phyloP scores from a whole-genome alignment of 1,140 invertebrate species.

The Telenomus remus region DNA sequence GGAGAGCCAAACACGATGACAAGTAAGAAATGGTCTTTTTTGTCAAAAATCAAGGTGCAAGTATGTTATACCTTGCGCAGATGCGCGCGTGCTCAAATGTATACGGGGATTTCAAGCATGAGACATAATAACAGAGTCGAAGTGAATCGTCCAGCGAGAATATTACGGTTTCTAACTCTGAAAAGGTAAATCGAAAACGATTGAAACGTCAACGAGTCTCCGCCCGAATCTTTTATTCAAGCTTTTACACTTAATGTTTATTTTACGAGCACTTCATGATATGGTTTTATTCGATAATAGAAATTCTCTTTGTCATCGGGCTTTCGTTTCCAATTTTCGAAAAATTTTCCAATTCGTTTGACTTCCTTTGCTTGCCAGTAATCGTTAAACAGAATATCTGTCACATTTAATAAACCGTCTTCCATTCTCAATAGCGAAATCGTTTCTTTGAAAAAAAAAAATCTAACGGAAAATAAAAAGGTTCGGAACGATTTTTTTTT shows the following conservation, averaged over 20 bases:
- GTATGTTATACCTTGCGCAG: conserved; percentile 29
- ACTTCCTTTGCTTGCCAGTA: conserved; percentile 25
- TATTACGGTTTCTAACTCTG: conserved; percentile 53
- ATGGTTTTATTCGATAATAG: conserved; percentile 36
- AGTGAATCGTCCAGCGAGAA: conserved; percentile 36
- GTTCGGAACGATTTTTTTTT: too few species aligned
- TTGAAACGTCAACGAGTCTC: conserved; percentile 57
- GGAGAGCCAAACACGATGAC: conserved; percentile 6
- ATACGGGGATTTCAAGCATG: conserved; percentile 24
- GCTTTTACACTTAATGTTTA: conserved; percentile 44
- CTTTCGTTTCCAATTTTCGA: conserved; percentile 8
- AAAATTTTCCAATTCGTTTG: conserved; percentile 40
- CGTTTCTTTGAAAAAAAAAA: background rate
- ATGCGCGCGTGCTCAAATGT: conserved; percentile 46
- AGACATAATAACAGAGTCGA: conserved; percentile 41
- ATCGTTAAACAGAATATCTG: conserved; percentile 28
- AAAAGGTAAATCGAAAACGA: conserved; percentile 50
- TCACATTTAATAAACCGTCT: conserved; percentile 11
- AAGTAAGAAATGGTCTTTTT: conserved; percentile 47
- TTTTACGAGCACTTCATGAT: conserved; percentile 53
- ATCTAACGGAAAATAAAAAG: too few species aligned
- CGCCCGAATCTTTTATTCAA: conserved; percentile 29
- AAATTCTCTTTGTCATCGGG: conserved; percentile 33
- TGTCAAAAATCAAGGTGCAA: conserved; percentile 6
- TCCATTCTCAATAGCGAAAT: background rate